Conservation (phyloP, 2,797 vertebrate genomes). For the Chiloscyllium punctatum region DNA sequence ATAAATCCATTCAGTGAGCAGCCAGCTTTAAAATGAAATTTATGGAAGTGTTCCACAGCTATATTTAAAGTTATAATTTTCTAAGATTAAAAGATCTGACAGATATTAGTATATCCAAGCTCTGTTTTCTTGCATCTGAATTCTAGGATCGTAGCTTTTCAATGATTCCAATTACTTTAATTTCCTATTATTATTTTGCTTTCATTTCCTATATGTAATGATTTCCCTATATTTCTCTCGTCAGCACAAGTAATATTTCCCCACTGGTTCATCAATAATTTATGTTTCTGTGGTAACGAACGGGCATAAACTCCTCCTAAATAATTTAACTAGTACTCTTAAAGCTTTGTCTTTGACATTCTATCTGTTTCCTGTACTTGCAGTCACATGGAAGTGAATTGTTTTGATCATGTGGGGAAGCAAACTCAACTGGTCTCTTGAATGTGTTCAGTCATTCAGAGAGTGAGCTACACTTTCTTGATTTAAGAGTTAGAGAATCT, state of each 20-base stretch:
- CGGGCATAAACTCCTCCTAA: conserved; percentile 64
- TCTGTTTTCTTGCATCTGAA: not conserved
- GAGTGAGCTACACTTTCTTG: conserved; percentile 38
- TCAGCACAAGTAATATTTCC: conserved; percentile 39
- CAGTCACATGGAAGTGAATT: conserved; percentile 46
- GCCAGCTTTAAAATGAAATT: not conserved
- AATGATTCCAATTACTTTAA: not conserved
- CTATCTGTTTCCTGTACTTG: conserved; percentile 61
- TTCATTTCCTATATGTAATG: not conserved
- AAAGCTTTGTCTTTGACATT: conserved; percentile 55
- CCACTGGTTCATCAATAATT: conserved; percentile 62
- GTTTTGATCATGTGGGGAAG: conserved; percentile 43
- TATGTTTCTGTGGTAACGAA: conserved; percentile 49
- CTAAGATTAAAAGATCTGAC: no score
- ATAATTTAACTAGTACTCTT: conserved; percentile 75
- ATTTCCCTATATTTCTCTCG: not conserved
- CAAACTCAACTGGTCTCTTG: conserved; percentile 40
- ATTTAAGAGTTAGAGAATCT: conserved; percentile 32
- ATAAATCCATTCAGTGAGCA: not conserved
- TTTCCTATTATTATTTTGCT: not conserved
- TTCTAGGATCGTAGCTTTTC: not conserved
- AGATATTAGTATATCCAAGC: not conserved
- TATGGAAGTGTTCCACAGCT: not conserved
- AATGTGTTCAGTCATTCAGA: conserved; percentile 25
- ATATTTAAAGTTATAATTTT: not conserved